A percentile compares a stretch with the other conserved stretches of the same genome.
These are phyloP conservation scores for Trachelus iudaicus DNA, from an alignment of 2,888 invertebrate species.

Conservation along the genomic window DNA sequence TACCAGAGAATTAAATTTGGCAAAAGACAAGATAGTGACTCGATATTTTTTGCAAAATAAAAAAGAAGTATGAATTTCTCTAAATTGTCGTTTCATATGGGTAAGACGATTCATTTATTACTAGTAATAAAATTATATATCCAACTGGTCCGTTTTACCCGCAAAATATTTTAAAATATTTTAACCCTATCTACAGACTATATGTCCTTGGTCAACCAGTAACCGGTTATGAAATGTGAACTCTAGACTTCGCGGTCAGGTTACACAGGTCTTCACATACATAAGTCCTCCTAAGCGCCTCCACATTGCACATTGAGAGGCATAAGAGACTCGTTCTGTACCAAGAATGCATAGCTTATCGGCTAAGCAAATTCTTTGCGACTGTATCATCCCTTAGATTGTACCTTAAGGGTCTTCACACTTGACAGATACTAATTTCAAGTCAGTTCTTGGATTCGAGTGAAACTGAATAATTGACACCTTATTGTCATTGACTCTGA, in stretches of 20 bases:
- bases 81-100: not conserved
- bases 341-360: not conserved
- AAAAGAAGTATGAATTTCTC: not conserved
- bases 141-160: not conserved
- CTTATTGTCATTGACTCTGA: not conserved
- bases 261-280: not conserved
- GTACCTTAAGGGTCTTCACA: not conserved
- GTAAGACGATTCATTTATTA: not conserved
- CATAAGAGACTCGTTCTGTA: not conserved
- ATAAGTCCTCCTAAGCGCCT: not conserved
- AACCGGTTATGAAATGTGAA: constrained; percentile 2
- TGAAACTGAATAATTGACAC: not conserved
- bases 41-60: not conserved
- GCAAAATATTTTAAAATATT: not conserved
- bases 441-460: not conserved
- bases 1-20: not conserved
- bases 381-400: not conserved
- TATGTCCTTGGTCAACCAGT: not conserved
- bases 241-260: not conserved
- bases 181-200: not conserved
- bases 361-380: not conserved
- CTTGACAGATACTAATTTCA: not conserved
- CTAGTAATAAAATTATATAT: not conserved
- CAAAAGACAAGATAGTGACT: not conserved
- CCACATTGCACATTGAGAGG: not conserved